These are phyloP conservation scores for Styela plicata DNA, from an alignment of 23 tunicate species.

Conservation along the genomic window DNA sequence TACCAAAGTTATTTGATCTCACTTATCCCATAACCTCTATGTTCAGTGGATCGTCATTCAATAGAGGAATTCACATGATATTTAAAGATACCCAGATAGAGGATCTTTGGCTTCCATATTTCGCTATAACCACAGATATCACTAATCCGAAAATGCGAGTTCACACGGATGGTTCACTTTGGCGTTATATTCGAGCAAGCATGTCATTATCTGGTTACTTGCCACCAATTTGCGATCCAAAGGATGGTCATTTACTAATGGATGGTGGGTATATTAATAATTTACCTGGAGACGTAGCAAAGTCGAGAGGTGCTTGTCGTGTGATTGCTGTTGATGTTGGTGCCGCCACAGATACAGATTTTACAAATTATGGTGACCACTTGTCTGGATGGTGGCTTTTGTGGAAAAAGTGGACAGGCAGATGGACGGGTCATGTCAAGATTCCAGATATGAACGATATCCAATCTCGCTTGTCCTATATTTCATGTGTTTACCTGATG, in stretches of 20 bases:
- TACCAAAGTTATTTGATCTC: constrained; percentile 74
- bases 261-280: constrained; percentile 99
- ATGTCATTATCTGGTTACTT: constrained; percentile 98
- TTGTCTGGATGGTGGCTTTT: constrained; percentile 97
- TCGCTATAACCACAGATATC: constrained; percentile 89
- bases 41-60: constrained; percentile 90
- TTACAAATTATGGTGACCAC: constrained; percentile 96
- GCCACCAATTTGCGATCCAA: constrained; percentile 98
- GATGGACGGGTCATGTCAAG: constrained; percentile 91
- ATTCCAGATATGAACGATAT: constrained; percentile 97
- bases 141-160: constrained; percentile 89
- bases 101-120: constrained; percentile 98
- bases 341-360: constrained; percentile 54
- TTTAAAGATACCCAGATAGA: constrained; percentile 92
- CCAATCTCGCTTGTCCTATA: constrained; percentile 92
- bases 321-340: constrained; percentile 99
- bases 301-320: constrained; percentile 80
- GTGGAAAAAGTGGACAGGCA: constrained; percentile 89
- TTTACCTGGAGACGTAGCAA: constrained; percentile 96
- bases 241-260: constrained; percentile 95
- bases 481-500: constrained; percentile 78
- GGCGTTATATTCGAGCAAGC: constrained; percentile 95
- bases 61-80: constrained; percentile 47
- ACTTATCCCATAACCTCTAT: constrained; percentile 98
- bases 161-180: constrained; percentile 95